Percentiles rank a stretch among this genome's conserved stretches.
phyloP scores from a whole-genome alignment of 2,888 invertebrate species.

The Ectropis crepuscularia region DNA sequence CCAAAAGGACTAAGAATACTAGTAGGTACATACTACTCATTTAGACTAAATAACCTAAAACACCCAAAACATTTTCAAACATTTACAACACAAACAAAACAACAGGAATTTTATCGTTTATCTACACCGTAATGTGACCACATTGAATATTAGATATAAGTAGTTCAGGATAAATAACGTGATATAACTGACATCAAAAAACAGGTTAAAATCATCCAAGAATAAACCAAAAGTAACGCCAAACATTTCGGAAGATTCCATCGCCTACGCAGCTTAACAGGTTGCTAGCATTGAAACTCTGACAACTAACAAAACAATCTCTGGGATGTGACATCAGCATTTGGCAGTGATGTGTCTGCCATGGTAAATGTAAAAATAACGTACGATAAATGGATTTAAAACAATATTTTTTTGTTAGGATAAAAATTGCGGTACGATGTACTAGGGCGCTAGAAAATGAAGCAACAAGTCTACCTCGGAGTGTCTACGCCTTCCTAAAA shows the following conservation, averaged over 20 bases:
- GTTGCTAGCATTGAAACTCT: slow-evolving; percentile 33
- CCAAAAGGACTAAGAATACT: too few species aligned
- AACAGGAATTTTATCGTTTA: too few species aligned
- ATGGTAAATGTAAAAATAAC: slow-evolving; percentile 20
- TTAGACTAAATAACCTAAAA: too few species aligned
- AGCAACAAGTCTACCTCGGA: too few species aligned
- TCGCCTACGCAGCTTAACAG: slow-evolving; percentile 30
- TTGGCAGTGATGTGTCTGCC: slow-evolving; percentile 33
- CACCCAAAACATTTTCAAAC: too few species aligned
- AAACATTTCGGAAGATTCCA: slow-evolving; percentile 26
- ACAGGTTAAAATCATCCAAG: slow-evolving; percentile 16
- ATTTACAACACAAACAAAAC: too few species aligned
- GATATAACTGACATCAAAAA: slow-evolving; percentile 9
- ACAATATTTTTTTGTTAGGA: not conserved
- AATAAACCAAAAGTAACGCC: slow-evolving; percentile 32
- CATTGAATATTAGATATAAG: too few species aligned
- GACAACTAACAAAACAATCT: slow-evolving; percentile 39
- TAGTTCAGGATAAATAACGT: not conserved
- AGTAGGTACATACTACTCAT: too few species aligned
- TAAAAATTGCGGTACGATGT: not conserved
- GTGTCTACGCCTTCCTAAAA: too few species aligned
- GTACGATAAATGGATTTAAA: slow-evolving; percentile 6
- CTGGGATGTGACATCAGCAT: slow-evolving; percentile 32
- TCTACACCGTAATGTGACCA: too few species aligned
- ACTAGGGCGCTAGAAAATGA: too few species aligned